Evolutionary conservation across 2,113 vertebrate genomes (phyloP).

Genomic region (Dipodomys ordii): DNA sequence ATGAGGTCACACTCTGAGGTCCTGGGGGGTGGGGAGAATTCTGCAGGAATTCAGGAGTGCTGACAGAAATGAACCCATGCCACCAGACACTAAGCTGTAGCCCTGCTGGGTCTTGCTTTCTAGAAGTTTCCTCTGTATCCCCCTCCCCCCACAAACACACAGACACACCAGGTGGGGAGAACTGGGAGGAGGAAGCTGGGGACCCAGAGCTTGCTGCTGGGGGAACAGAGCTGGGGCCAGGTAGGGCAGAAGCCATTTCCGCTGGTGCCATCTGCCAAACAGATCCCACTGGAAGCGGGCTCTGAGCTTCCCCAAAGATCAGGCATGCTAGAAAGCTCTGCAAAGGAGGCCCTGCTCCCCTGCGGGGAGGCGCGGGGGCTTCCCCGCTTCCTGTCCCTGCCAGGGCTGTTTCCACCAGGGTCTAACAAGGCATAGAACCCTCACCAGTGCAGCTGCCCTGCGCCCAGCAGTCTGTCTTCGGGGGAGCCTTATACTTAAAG

Average conservation of each 20-base stretch:
- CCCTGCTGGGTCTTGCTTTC: neutral
- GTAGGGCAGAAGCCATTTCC: neutral
- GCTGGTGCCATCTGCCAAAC: neutral
- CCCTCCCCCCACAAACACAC: too few relatives aligned
- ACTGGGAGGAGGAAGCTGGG: neutral
- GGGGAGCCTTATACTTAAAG: too few relatives aligned
- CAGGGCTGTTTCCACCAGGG: neutral
- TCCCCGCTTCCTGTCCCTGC: neutral
- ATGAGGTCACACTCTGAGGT: too few relatives aligned
- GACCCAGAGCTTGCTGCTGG: neutral
- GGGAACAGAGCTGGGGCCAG: neutral
- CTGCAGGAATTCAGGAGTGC: neutral
- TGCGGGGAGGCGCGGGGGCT: neutral
- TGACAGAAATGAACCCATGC: neutral
- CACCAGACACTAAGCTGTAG: neutral
- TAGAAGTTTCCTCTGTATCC: neutral
- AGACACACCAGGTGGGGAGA: neutral
- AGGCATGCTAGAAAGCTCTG: neutral
- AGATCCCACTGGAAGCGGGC: conserved; percentile 47
- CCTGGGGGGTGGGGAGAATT: neutral
- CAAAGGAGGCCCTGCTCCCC: neutral
- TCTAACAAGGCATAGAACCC: neutral
- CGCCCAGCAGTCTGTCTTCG: too few relatives aligned
- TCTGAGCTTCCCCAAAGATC: neutral
- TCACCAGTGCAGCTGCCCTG: too few relatives aligned